Evolutionary conservation across 2,888 invertebrate genomes (phyloP).

Genomic region (Dolomedes plantarius): DNA sequence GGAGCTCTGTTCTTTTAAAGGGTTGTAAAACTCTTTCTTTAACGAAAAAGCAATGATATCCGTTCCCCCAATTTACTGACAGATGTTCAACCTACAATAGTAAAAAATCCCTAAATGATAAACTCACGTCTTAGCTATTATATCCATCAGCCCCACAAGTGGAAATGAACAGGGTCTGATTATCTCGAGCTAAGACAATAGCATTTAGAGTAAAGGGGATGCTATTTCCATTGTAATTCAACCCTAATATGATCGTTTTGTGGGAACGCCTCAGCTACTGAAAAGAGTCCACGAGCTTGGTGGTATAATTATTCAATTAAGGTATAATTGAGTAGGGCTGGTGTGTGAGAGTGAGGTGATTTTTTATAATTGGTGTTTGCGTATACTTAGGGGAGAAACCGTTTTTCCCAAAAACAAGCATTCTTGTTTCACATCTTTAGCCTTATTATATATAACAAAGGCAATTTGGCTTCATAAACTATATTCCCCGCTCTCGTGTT

Average conservation of each 20-base stretch:
- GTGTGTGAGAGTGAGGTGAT: neutral
- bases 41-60: neutral
- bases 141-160: neutral
- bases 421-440: no score
- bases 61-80: neutral
- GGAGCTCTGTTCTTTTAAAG: neutral
- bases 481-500: no score
- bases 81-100: neutral
- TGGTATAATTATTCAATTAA: constrained; percentile 14
- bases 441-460: no score
- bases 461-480: no score
- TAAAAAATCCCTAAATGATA: constrained; percentile 23
- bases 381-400: neutral
- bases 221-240: neutral
- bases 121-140: constrained; percentile 51
- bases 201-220: neutral
- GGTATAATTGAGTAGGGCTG: neutral
- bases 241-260: neutral
- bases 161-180: constrained; percentile 8
- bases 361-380: neutral
- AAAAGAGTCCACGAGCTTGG: neutral
- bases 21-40: neutral
- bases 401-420: no score
- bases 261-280: neutral
- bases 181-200: neutral